These are phyloP conservation scores for Drosophila suboccidentalis DNA, from an alignment of 2,888 invertebrate species.

Conservation along the genomic window DNA sequence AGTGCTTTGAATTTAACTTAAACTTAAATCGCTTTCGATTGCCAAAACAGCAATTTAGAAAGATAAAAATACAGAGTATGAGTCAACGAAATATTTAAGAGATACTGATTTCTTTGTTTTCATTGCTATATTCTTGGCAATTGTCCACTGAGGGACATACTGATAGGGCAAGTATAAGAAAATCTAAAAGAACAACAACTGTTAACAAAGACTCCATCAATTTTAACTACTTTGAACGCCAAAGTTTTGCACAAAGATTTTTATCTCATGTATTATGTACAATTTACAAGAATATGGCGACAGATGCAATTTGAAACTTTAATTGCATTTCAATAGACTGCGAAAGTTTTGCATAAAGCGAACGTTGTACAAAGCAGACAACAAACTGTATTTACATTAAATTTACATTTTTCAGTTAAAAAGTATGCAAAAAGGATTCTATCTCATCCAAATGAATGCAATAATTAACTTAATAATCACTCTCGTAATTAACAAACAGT, in stretches of 20 bases:
- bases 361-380: not conserved
- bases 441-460: constrained; percentile 6
- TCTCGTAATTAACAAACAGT: constrained; percentile 35
- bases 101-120: not conserved
- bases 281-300: constrained; percentile 38
- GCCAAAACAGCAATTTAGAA: constrained; percentile 13
- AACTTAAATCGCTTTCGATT: constrained; percentile 16
- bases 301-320: constrained; percentile 71
- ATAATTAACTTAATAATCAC: constrained; percentile 39
- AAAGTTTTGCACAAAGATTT: constrained; percentile 42
- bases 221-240: constrained; percentile 31
- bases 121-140: constrained; percentile 8
- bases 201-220: constrained; percentile 41
- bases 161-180: constrained; percentile 5
- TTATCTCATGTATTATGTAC: constrained; percentile 62
- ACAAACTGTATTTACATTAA: constrained; percentile 6
- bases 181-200: constrained; percentile 3
- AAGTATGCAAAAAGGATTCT: constrained; percentile 28
- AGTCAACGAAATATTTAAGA: not conserved
- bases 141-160: constrained; percentile 1
- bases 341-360: constrained; percentile 24
- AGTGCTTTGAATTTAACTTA: constrained; percentile 51
- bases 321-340: constrained; percentile 66
- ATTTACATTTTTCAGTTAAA: constrained; percentile 14
- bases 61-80: constrained; percentile 5